Conservation (phyloP, 2,113 vertebrate genomes). For the Neodontobutis hainanensis region DNA sequence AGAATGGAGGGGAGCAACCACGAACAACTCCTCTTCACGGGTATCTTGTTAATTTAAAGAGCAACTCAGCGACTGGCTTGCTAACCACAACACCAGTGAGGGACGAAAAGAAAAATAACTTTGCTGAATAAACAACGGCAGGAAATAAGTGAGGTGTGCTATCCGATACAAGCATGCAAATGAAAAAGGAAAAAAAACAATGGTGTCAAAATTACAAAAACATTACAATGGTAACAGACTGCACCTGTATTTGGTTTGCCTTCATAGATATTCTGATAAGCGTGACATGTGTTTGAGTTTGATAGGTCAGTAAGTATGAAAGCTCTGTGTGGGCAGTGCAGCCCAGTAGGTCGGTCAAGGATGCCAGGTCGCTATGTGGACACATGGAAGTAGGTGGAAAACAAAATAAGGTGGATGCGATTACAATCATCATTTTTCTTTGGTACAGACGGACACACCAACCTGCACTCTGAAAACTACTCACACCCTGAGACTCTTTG, state of each 20-base stretch:
- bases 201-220: conserved; percentile 31
- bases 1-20: conserved; percentile 45
- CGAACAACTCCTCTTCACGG: conserved; percentile 45
- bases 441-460: conserved; percentile 32
- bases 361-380: conserved; percentile 41
- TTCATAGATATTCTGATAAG: conserved; percentile 13
- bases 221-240: conserved; percentile 11
- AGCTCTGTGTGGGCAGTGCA: conserved; percentile 26
- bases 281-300: conserved; percentile 6
- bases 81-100: background rate
- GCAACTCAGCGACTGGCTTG: background rate
- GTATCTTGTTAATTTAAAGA: conserved; percentile 56
- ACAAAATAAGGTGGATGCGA: conserved; percentile 59
- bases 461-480: conserved; percentile 37
- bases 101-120: conserved; percentile 25
- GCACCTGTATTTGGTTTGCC: background rate
- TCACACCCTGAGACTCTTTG: conserved; percentile 49
- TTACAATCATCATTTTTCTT: conserved; percentile 55
- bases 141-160: conserved; percentile 31
- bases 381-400: conserved; percentile 46
- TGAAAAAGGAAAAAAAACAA: conserved; percentile 55
- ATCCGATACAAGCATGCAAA: conserved; percentile 63
- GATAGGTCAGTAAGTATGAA: conserved; percentile 32
- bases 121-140: conserved; percentile 45
- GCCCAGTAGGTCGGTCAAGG: conserved; percentile 46